Percentiles rank a stretch among this genome's conserved stretches.
Conservation (phyloP, 1,140 invertebrate genomes). For the Nylanderia fulva region DNA sequence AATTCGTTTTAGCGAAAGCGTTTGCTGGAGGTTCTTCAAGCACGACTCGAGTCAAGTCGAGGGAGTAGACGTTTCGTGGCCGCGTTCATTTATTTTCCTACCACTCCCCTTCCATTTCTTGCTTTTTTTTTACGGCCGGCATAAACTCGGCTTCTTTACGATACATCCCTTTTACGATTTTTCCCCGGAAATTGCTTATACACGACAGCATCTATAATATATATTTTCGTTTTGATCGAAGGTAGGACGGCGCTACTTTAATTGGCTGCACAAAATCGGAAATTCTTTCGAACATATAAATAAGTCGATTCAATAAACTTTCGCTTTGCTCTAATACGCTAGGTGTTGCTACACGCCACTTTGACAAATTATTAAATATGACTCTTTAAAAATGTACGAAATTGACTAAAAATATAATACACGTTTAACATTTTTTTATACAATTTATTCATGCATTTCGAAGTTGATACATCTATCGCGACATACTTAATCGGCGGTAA, state of each 20-base stretch:
- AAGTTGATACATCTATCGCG: neutral
- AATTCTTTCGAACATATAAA: neutral
- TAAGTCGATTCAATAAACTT: slow-evolving; percentile 21
- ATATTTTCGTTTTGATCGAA: neutral
- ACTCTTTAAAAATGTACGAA: slow-evolving; percentile 17
- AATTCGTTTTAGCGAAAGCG: slow-evolving; percentile 8
- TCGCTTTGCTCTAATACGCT: neutral
- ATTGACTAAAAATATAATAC: no score
- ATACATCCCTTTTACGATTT: slow-evolving; percentile 16
- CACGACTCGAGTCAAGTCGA: slow-evolving; percentile 11
- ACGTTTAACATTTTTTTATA: neutral
- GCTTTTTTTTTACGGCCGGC: slow-evolving; percentile 20
- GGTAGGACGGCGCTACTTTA: slow-evolving; percentile 11
- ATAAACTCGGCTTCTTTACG: slow-evolving; percentile 59
- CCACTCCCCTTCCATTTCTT: neutral
- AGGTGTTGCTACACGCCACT: neutral
- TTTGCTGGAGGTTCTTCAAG: slow-evolving; percentile 4
- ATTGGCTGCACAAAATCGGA: slow-evolving; percentile 36
- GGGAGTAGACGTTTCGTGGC: neutral
- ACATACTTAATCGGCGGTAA: neutral
- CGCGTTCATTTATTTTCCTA: slow-evolving; percentile 24
- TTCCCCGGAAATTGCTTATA: slow-evolving; percentile 13
- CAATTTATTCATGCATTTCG: neutral
- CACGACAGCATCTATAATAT: neutral
- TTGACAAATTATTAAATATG: slow-evolving; percentile 15